These are phyloP conservation scores for Wasmannia auropunctata DNA, from an alignment of 1,140 invertebrate species.

Conservation along the genomic window DNA sequence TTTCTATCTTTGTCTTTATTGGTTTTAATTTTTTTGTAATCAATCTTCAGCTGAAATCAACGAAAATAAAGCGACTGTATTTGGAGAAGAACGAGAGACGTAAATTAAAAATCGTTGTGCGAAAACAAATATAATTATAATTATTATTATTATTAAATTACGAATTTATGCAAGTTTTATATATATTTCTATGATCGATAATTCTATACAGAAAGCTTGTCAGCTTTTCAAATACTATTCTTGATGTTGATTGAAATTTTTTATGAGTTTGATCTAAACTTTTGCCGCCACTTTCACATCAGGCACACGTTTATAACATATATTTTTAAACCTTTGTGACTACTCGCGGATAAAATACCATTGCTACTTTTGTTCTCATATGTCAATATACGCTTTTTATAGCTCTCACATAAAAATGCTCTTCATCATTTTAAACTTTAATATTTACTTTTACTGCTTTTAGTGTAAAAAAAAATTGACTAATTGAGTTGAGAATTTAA, in stretches of 20 bases:
- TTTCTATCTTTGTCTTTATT: background rate
- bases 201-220: background rate
- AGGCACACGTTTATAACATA: background rate
- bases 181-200: background rate
- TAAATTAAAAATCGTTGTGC: background rate
- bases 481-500: background rate
- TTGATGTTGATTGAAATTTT: background rate
- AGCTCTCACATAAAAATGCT: background rate
- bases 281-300: background rate
- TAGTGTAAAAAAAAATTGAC: background rate
- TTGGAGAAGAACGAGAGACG: background rate
- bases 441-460: background rate
- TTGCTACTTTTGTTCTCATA: background rate
- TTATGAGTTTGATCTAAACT: background rate
- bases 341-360: background rate
- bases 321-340: conserved; percentile 13
- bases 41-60: background rate
- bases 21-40: background rate
- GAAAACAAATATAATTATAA: background rate
- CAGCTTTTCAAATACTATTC: background rate
- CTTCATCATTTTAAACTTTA: background rate
- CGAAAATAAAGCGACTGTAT: background rate
- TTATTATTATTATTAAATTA: background rate
- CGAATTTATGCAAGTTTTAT: background rate
- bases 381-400: background rate